Evolutionary conservation across 1,140 invertebrate genomes (phyloP).

Genomic region (Drosophila lacteicornis): DNA sequence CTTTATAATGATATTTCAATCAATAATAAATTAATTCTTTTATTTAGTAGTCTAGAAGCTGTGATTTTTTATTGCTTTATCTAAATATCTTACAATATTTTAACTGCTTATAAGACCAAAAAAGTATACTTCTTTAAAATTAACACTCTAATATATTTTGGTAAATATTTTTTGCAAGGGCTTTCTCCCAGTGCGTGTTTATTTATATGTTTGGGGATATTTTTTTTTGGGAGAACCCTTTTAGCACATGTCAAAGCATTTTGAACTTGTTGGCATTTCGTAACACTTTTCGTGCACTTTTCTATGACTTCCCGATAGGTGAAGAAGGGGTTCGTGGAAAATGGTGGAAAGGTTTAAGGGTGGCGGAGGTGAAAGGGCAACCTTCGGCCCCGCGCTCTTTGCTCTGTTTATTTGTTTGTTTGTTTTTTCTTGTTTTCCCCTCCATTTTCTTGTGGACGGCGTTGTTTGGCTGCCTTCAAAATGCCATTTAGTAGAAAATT

Average conservation of each 20-base stretch:
- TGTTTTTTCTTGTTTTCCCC: conserved; percentile 14
- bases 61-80: too few relatives aligned
- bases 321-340: neutral
- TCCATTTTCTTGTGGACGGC: conserved; percentile 42
- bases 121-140: too few relatives aligned
- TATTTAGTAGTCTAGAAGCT: too few relatives aligned
- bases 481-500: conserved; percentile 81
- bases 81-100: too few relatives aligned
- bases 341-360: neutral
- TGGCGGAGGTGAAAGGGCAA: conserved; percentile 17
- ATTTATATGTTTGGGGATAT: conserved; percentile 25
- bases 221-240: conserved; percentile 54
- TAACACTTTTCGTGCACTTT: conserved; percentile 74
- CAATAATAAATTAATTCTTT: too few relatives aligned
- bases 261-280: conserved; percentile 77
- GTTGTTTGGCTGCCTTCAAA: conserved; percentile 69
- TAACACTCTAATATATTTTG: too few relatives aligned
- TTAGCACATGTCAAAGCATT: conserved; percentile 81
- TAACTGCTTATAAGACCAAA: too few relatives aligned
- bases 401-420: conserved; percentile 32
- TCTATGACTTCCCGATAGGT: conserved; percentile 59
- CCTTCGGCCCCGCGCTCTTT: conserved; percentile 30
- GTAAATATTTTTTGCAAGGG: neutral
- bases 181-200: conserved; percentile 16
- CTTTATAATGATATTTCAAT: too few relatives aligned